Evolutionary conservation across 2,797 vertebrate genomes (phyloP), one percentile per base, ranked within the genome.

Genomic region (Rhabdomys pumilio): DNA sequence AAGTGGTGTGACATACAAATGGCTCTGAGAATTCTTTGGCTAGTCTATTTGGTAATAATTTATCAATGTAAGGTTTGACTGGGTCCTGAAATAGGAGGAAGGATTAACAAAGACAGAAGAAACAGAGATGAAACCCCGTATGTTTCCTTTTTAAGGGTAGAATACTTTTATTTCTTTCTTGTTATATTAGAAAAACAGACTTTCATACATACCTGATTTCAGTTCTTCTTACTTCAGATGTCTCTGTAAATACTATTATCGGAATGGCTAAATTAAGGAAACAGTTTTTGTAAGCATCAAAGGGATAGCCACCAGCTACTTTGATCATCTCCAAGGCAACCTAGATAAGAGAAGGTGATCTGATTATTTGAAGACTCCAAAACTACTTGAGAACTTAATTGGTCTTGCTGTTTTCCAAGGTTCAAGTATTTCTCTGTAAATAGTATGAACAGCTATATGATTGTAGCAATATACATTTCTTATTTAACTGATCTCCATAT

Each of bases 251-350:
- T 96, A 99, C 99, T 97, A 99, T 98, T 11, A 99, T 99, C 89
- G 99, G 99, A 98, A 99, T 99, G 97, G 99, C 99, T 98, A 99
- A 98, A 98, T 99, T 99, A 94, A 99, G 99, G 98, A 99, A 99
- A 98, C 99, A 99, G 98, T 99, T 99, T 98, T 99, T 99, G 97
- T 99, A 99, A 6, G 99, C 99, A 93, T 99, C 99, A 98, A 99
- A 99, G 50, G 98, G 98, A 82, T 99, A 99, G 81, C 98, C 98
- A 96, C 99, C 99, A 69, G 99, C 98, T 94, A 99, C 98, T 98
- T 99, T 99, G 86, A 99, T 99, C 97, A 99, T 98, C 98, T 99
- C 99, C 92, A 99, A 94, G 6, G 99, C 99, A 98, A 99, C 99
- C 99, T 99, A 98, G 31, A 96, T 59, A 96, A 72, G 96, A 91